Conservation (phyloP, 2,113 vertebrate species). For the Carassius gibelio region DNA sequence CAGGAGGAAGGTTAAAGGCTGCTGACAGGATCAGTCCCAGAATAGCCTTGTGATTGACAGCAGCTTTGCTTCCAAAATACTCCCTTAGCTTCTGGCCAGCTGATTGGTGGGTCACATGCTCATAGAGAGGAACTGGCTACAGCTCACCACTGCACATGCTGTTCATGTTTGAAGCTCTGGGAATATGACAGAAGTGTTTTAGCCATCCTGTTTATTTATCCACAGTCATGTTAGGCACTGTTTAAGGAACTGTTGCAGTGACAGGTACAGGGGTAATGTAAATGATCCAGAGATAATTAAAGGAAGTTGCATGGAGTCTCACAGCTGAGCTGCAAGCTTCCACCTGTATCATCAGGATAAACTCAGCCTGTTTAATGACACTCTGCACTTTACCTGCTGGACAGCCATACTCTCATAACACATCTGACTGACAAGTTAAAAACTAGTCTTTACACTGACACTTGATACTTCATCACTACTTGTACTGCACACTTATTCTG, state of each 20-base stretch:
- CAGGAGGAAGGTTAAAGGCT: constrained; percentile 48
- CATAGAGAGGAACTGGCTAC: constrained; percentile 36
- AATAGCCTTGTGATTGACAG: constrained; percentile 56
- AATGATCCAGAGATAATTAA: constrained; percentile 21
- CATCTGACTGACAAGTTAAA: too few species aligned
- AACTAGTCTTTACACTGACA: too few species aligned
- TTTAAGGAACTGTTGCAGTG: constrained; percentile 19
- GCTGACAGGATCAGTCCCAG: constrained; percentile 58
- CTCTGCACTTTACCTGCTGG: too few species aligned
- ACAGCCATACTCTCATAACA: too few species aligned
- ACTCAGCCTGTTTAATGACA: too few species aligned
- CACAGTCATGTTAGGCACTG: neutral
- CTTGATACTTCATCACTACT: too few species aligned
- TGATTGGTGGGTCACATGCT: constrained; percentile 41
- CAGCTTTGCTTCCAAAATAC: constrained; percentile 37
- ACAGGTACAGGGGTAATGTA: constrained; percentile 27
- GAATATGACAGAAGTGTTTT: constrained; percentile 14
- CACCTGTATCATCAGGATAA: too few species aligned
- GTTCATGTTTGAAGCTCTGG: constrained; percentile 34
- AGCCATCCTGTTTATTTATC: constrained; percentile 19
- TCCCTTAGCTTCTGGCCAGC: constrained; percentile 53
- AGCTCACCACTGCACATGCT: constrained; percentile 35
- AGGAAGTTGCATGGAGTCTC: neutral
- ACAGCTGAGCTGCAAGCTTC: neutral
- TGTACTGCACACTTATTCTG: too few species aligned